phyloP scores from a whole-genome alignment of 2,797 vertebrate species.

The Phataginus tricuspis region DNA sequence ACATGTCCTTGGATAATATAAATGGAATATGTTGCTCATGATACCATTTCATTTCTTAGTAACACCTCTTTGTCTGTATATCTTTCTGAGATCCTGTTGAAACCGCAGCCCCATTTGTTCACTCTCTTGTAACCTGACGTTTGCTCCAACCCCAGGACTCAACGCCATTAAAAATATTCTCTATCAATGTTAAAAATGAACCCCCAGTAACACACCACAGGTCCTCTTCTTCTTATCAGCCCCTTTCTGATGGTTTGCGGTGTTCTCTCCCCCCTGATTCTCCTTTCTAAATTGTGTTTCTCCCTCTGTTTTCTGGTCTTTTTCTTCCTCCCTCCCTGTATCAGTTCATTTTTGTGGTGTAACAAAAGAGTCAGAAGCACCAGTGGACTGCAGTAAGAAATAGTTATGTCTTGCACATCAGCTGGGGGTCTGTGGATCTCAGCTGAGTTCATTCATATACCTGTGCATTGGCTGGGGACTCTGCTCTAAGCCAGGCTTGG shows the following conservation, averaged over 20 bases:
- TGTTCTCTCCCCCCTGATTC: background rate
- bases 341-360: background rate
- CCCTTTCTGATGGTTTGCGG: background rate
- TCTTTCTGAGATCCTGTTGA: background rate
- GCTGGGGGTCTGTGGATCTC: background rate
- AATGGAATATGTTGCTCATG: background rate
- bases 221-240: background rate
- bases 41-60: background rate
- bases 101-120: background rate
- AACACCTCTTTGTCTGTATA: background rate
- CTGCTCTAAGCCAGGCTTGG: background rate
- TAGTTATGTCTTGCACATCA: background rate
- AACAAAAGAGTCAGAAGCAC: background rate
- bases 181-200: background rate
- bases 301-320: background rate
- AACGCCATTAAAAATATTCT: background rate
- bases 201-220: background rate
- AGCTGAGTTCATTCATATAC: rapidly evolving
- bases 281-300: background rate
- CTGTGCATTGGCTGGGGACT: background rate
- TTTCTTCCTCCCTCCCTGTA: background rate
- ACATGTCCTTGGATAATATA: background rate
- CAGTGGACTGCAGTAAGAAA: background rate
- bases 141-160: background rate
- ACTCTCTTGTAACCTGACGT: background rate